Evolutionary conservation across 2,113 vertebrate species (phyloP).

Genomic region (Coreoperca whiteheadi): DNA sequence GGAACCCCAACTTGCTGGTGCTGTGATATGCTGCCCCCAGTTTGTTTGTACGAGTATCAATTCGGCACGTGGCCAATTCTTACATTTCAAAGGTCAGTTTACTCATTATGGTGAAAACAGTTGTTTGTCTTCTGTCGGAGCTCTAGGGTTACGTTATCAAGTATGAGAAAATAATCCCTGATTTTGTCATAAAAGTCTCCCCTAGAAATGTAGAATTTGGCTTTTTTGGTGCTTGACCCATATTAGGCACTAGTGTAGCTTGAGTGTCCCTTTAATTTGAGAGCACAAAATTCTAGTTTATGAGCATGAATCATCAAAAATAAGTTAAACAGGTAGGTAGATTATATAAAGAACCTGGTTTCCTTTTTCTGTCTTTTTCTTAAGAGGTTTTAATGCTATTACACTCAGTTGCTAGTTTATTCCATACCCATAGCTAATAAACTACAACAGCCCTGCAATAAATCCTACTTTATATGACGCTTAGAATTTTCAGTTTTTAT

Average conservation of each 20-base stretch:
- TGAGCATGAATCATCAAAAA: neutral
- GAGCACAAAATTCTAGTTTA: neutral
- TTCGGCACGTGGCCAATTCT: too few species aligned
- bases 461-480: neutral
- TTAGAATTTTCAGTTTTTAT: neutral
- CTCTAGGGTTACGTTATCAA: neutral
- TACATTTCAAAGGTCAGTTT: neutral
- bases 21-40: too few species aligned
- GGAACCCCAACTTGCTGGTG: too few species aligned
- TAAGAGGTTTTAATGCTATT: neutral
- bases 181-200: neutral
- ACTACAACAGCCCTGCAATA: neutral
- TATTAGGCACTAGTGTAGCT: too few species aligned
- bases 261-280: neutral
- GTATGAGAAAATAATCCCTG: neutral
- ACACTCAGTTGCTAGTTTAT: neutral
- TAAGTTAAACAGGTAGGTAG: too few species aligned
- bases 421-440: neutral
- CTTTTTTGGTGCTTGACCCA: neutral
- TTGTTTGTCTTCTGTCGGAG: neutral
- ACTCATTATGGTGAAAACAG: neutral
- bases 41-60: too few species aligned
- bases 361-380: neutral
- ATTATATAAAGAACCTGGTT: neutral
- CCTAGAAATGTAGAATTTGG: neutral